These are phyloP conservation scores for Sphaerophoria taeniata DNA, from an alignment of 2,888 invertebrate species.

Conservation along the genomic window DNA sequence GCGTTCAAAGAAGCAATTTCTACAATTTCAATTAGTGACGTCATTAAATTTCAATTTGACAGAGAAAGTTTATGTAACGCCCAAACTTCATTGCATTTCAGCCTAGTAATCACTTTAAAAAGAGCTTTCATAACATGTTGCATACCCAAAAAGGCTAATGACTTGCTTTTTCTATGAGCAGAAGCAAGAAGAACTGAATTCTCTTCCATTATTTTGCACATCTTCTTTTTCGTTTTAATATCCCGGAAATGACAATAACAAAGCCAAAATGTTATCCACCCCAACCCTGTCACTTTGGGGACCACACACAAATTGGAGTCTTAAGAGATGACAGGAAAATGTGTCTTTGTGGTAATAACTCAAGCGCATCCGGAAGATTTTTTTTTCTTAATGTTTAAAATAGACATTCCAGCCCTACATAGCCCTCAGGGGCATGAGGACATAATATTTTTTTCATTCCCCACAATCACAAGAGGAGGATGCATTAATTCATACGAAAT, in stretches of 20 bases:
- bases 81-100: too few relatives aligned
- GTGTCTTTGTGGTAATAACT: slow-evolving; percentile 54
- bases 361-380: slow-evolving; percentile 58
- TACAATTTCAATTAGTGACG: too few relatives aligned
- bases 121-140: too few relatives aligned
- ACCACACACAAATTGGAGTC: not conserved
- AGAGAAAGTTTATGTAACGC: too few relatives aligned
- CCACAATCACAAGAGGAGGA: not conserved
- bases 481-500: slow-evolving; percentile 60
- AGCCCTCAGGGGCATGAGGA: slow-evolving; percentile 35
- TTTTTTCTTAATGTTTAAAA: slow-evolving; percentile 4
- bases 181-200: too few relatives aligned
- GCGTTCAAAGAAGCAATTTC: too few relatives aligned
- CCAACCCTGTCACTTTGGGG: slow-evolving; percentile 21
- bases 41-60: too few relatives aligned
- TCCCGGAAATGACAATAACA: slow-evolving; percentile 27
- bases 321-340: not conserved
- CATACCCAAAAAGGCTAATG: too few relatives aligned
- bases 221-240: not conserved
- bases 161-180: too few relatives aligned
- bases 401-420: slow-evolving; percentile 39
- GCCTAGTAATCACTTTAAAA: too few relatives aligned
- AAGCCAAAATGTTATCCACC: slow-evolving; percentile 27
- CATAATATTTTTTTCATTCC: slow-evolving; percentile 52
- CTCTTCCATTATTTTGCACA: too few relatives aligned